Percentiles rank a stretch among this genome's conserved stretches.
phyloP scores from a whole-genome alignment of 2,797 vertebrate genomes.

The Girardinus metallicus region DNA sequence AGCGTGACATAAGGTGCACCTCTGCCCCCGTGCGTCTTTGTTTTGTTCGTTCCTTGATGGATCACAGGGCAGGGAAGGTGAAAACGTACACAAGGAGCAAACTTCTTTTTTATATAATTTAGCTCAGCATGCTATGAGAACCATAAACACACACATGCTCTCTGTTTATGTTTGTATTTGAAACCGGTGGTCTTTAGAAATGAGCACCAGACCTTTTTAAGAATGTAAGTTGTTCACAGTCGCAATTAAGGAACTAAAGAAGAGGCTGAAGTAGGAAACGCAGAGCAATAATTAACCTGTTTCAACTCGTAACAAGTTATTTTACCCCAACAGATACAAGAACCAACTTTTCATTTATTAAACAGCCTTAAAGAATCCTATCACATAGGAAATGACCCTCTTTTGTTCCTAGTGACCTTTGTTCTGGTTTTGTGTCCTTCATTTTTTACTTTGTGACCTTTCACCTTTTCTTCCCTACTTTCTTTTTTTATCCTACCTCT shows the following conservation, averaged over 20 bases:
- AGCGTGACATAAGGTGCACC: conserved; percentile 32
- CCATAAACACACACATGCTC: background rate
- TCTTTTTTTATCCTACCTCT: background rate
- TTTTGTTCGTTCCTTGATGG: conserved; percentile 31
- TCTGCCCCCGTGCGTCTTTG: conserved; percentile 27
- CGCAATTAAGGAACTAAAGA: background rate
- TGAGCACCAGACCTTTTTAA: background rate
- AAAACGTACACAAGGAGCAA: conserved; percentile 20
- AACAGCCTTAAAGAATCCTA: background rate
- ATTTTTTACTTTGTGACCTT: background rate
- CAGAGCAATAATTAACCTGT: background rate
- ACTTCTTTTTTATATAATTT: conserved; percentile 20
- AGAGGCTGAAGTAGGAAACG: background rate
- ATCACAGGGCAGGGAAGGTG: conserved; percentile 13
- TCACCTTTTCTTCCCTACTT: background rate
- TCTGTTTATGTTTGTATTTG: background rate
- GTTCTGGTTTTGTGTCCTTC: background rate
- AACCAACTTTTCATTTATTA: background rate
- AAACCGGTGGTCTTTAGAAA: background rate
- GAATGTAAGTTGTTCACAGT: background rate
- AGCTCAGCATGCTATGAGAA: conserved; percentile 27
- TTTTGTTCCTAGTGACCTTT: background rate
- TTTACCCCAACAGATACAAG: background rate
- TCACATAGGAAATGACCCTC: background rate
- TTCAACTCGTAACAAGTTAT: background rate